These are phyloP conservation scores for Aleiodes sp. DNA, from an alignment of 1,140 invertebrate genomes.

Conservation along the genomic window DNA sequence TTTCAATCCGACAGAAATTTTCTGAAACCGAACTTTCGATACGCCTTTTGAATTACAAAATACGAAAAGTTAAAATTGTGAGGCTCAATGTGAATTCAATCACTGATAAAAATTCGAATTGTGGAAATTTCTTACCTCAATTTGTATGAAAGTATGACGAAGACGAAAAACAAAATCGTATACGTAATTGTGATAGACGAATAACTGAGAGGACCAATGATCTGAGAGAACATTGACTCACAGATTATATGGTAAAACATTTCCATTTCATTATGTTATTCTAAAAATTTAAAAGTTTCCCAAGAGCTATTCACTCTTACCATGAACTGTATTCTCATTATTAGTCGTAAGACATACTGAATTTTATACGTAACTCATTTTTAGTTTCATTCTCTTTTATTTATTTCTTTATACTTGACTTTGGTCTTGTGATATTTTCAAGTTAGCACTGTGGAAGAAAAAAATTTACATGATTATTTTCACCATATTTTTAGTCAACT, in stretches of 20 bases:
- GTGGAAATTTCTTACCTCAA: too few species aligned
- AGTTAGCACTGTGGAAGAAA: neutral
- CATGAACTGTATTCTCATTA: too few species aligned
- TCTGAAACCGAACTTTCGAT: too few species aligned
- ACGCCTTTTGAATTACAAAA: too few species aligned
- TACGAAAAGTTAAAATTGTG: too few species aligned
- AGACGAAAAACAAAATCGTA: too few species aligned
- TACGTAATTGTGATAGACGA: too few species aligned
- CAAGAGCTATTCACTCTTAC: constrained; percentile 4
- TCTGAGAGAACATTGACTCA: constrained; percentile 1
- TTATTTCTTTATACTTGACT: neutral
- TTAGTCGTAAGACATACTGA: too few species aligned
- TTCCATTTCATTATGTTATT: constrained; percentile 1
- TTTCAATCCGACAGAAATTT: too few species aligned
- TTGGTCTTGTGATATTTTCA: neutral
- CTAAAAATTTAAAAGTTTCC: neutral
- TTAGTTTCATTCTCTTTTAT: neutral
- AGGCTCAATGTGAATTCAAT: too few species aligned
- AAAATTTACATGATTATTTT: constrained; percentile 10
- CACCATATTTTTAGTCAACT: neutral
- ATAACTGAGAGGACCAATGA: neutral
- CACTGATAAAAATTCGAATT: too few species aligned
- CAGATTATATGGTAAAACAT: constrained; percentile 7
- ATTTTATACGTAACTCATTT: constrained; percentile 4
- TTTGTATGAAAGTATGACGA: too few species aligned